phyloP scores from a whole-genome alignment of 2,113 vertebrate genomes.

The Varanus komodoensis region DNA sequence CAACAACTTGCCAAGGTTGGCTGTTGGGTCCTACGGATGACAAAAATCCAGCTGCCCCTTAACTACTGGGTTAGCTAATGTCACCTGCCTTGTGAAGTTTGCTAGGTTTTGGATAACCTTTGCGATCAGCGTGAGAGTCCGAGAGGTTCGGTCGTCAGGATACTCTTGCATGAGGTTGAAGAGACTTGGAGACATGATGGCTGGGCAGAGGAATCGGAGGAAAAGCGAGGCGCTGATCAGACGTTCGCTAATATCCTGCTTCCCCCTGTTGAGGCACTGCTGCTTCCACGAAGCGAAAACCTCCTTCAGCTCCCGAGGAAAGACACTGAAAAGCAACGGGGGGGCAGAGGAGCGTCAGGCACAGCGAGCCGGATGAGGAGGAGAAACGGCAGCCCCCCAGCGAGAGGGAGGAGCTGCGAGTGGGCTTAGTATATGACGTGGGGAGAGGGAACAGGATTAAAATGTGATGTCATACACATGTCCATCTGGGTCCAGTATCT shows the following conservation, averaged over 20 bases:
- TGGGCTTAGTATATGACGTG: not conserved
- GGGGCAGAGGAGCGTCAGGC: fast-evolving
- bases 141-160: constrained; percentile 91
- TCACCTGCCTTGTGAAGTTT: constrained; percentile 94
- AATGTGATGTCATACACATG: not conserved
- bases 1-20: too few relatives aligned
- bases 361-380: not conserved
- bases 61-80: not conserved
- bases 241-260: constrained; percentile 92
- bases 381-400: not conserved
- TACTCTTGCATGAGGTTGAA: constrained; percentile 97
- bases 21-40: not conserved
- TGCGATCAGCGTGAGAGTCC: constrained; percentile 94
- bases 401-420: constrained; percentile 36
- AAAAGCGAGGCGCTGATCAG: constrained; percentile 96
- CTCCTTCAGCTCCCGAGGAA: constrained; percentile 95
- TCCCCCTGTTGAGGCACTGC: constrained; percentile 88
- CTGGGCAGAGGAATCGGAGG: constrained; percentile 95
- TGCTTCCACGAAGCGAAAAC: constrained; percentile 96
- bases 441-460: not conserved
- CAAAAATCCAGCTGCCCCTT: not conserved
- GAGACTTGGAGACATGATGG: constrained; percentile 98
- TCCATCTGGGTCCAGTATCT: not conserved
- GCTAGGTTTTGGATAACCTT: constrained; percentile 99
- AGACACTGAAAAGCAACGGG: constrained; percentile 81